Base-by-base conservation (phyloP, 2,797 vertebrate genomes). In the Catharus ustulatus region DNA sequence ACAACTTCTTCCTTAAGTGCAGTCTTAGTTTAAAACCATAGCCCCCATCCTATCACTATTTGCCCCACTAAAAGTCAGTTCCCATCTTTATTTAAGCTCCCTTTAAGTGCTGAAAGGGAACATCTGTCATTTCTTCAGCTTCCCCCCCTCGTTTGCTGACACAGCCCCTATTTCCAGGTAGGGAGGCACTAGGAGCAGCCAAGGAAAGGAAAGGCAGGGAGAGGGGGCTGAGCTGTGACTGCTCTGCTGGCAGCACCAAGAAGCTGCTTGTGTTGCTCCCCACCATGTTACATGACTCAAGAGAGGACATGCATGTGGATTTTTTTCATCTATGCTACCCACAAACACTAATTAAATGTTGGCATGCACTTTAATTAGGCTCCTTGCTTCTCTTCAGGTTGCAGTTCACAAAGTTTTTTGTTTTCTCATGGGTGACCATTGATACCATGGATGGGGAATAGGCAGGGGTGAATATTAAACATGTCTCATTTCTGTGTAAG, bases 271-370 rank as follows among this genome's bases (percentile, higher is more conserved):
- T 57, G 20, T 23, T 79, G 24, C 19, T 87, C 36, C 49, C 26
- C 3, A 4, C 8, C 5, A 1, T 2, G 4, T 38, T 40, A n/a
- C 0, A 1, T 0, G 1, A 51, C 17, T 59, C 45, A 59, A 67
- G 49, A 55, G 52, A 74, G 27, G 18, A n/a, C 57, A 13, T 2
- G 6, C 20, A 36, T 0, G 1, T 27, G 21, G 19, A 21, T 84
- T 46, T 84, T 74, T 59, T 72, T 67, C 17, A 42, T 48, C 63
- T 55, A 2, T 83, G 34, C 9, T 34, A 45, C 45, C 38, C 62
- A 45, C 10, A 83, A 81, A 55, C 36, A 59, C 30, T 19, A 89
- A 68, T 77, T 89, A 64, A 74, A 36, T 87, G 38, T 58, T 54
- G 36, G 21, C 0, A 0, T 29, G 36, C 52, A 13, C 66, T 87